These are phyloP conservation scores for Perithous albicinctus DNA, from an alignment of 2,888 invertebrate species.

Conservation along the genomic window DNA sequence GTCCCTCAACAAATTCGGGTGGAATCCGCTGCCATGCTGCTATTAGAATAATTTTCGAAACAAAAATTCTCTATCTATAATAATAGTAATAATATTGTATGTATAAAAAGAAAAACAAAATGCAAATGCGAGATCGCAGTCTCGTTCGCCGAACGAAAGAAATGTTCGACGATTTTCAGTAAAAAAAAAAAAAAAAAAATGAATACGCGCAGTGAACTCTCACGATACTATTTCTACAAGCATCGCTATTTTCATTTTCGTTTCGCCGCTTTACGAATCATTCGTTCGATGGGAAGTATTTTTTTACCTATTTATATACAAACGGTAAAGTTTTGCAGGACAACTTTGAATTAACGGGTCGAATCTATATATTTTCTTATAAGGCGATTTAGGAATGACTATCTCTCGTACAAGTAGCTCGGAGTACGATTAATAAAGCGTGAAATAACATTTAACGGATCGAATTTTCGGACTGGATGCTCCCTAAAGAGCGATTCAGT, in stretches of 20 bases:
- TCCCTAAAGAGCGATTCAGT: background rate
- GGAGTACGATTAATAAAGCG: conserved; percentile 25
- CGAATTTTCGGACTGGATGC: conserved; percentile 1
- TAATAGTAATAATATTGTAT: conserved; percentile 41
- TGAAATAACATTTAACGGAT: conserved; percentile 15
- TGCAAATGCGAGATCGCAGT: conserved; percentile 47
- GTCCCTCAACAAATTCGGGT: conserved; percentile 20
- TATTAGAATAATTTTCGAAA: conserved; percentile 46
- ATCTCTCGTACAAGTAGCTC: conserved; percentile 35
- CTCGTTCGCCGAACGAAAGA: conserved; percentile 43
- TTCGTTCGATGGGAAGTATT: conserved; percentile 50
- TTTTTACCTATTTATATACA: conserved; percentile 57
- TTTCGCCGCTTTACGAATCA: conserved; percentile 48
- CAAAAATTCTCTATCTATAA: conserved; percentile 31
- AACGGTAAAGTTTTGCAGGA: conserved; percentile 25
- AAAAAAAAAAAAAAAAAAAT: conserved; percentile 6
- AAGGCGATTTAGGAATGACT: conserved; percentile 33
- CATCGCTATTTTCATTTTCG: conserved; percentile 13
- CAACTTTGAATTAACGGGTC: conserved; percentile 29
- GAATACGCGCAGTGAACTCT: conserved; percentile 30
- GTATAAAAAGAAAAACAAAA: conserved; percentile 21
- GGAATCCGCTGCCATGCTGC: conserved; percentile 47
- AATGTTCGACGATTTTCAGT: conserved; percentile 29
- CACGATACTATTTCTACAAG: conserved; percentile 31
- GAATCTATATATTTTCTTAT: conserved; percentile 53